Percentiles rank a stretch among this genome's conserved stretches.
phyloP scores from a whole-genome alignment of 2,113 vertebrate species.

The Bagarius yarrelli region DNA sequence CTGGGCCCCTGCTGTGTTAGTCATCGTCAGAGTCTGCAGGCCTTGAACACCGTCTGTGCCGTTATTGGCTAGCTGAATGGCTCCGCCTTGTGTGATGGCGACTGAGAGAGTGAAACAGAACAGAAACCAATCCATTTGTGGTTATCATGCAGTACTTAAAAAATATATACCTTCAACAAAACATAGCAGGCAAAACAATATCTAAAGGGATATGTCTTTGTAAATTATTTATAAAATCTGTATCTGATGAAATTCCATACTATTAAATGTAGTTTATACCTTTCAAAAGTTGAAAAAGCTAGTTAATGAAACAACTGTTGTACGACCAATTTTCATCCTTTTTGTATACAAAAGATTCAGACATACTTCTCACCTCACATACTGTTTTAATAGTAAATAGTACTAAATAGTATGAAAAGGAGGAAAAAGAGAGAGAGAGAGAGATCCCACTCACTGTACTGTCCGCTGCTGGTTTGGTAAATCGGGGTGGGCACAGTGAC shows the following conservation, averaged over 20 bases:
- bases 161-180: not conserved
- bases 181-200: not conserved
- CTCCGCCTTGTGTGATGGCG: conserved; percentile 96
- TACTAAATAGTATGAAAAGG: not conserved
- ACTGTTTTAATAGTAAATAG: no score
- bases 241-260: no score
- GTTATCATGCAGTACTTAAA: not conserved
- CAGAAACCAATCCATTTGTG: not conserved
- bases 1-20: conserved; percentile 84
- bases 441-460: conserved; percentile 85
- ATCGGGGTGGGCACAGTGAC: conserved; percentile 98
- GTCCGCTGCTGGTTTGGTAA: conserved; percentile 98
- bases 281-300: no score
- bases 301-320: no score
- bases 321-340: no score
- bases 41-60: conserved; percentile 95
- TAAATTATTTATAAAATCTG: not conserved
- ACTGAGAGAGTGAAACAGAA: conserved; percentile 69
- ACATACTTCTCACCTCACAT: no score
- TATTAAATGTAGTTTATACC: no score
- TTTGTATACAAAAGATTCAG: no score
- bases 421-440: no score
- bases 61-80: conserved; percentile 96
- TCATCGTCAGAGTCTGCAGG: conserved; percentile 94
- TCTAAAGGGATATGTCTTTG: not conserved